A percentile compares a stretch with the other conserved stretches of the same genome.
Conservation (phyloP, 2,888 invertebrate genomes). For the Odontomyia ornata region DNA sequence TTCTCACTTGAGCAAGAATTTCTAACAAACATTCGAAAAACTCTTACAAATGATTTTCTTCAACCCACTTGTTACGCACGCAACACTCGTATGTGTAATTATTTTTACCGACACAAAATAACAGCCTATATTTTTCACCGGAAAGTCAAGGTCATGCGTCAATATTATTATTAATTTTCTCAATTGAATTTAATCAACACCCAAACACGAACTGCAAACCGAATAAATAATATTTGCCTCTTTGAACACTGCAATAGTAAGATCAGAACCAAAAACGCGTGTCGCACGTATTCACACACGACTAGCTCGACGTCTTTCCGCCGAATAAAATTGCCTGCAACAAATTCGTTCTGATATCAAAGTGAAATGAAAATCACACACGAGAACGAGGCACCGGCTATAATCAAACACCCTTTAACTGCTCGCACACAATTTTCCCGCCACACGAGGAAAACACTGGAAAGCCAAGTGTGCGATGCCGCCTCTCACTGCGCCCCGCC, state of each 20-base stretch:
- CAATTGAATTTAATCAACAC: background rate
- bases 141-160: conserved; percentile 16
- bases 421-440: conserved; percentile 30
- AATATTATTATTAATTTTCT: background rate
- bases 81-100: background rate
- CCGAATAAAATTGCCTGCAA: conserved; percentile 46
- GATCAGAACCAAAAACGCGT: background rate
- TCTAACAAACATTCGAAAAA: background rate
- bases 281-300: conserved; percentile 1
- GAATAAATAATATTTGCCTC: background rate
- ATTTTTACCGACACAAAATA: background rate
- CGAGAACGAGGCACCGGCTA: conserved; percentile 34
- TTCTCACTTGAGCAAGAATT: background rate
- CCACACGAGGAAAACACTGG: conserved; percentile 30
- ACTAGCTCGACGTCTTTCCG: conserved; percentile 48
- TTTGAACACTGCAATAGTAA: background rate
- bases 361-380: conserved; percentile 44
- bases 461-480: background rate
- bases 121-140: background rate
- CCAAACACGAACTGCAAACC: background rate
- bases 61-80: background rate
- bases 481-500: background rate
- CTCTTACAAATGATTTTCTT: background rate
- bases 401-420: conserved; percentile 27
- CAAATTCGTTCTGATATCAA: conserved; percentile 35